These are phyloP conservation scores for Engystomops pustulosus DNA, from an alignment of 2,113 vertebrate genomes.

Conservation along the genomic window DNA sequence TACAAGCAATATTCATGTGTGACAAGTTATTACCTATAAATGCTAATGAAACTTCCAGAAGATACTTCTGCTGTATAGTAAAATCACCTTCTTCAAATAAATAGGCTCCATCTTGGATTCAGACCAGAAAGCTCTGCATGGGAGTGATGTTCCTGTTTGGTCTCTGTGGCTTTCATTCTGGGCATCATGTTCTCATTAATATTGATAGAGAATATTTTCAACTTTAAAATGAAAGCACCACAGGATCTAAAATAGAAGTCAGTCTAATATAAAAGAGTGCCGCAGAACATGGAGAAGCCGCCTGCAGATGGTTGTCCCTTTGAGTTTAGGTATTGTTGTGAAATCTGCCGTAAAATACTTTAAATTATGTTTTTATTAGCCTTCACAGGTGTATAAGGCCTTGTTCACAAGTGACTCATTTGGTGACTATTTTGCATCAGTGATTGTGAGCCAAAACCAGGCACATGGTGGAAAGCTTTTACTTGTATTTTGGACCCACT, in stretches of 20 bases:
- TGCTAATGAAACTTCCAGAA: neutral
- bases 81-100: neutral
- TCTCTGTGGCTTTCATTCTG: constrained; percentile 7
- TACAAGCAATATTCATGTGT: neutral
- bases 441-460: too few species aligned
- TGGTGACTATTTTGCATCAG: too few species aligned
- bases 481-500: too few species aligned
- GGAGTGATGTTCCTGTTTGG: neutral
- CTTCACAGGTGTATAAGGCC: too few species aligned
- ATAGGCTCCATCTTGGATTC: neutral
- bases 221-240: neutral
- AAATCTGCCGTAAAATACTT: neutral
- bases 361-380: too few species aligned
- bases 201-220: constrained; percentile 4
- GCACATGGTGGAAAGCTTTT: too few species aligned
- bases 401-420: too few species aligned
- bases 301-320: neutral
- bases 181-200: constrained; percentile 19
- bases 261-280: neutral
- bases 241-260: neutral
- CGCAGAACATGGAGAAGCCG: neutral
- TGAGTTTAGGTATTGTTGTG: neutral
- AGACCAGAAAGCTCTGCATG: neutral
- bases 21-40: neutral
- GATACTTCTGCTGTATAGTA: neutral